These are phyloP conservation scores for Drosophila nr. perissopoda DNA, from an alignment of 2,888 invertebrate genomes.

Conservation along the genomic window DNA sequence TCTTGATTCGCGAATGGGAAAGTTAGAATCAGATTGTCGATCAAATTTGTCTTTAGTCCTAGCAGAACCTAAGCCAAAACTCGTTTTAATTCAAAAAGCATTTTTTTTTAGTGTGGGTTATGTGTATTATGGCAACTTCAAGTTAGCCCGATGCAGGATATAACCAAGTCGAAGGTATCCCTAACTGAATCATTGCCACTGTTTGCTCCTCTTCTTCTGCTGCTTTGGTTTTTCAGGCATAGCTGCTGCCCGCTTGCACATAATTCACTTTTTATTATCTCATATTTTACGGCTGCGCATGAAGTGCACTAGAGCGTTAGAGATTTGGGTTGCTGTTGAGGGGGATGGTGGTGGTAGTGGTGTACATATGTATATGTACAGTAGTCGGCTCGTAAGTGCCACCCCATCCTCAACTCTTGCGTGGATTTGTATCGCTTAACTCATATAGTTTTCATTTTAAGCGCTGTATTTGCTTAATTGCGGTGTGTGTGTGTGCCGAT, in stretches of 20 bases:
- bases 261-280: slow-evolving; percentile 79
- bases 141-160: slow-evolving; percentile 3
- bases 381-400: slow-evolving; percentile 36
- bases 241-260: slow-evolving; percentile 57
- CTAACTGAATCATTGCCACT: slow-evolving; percentile 5
- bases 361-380: slow-evolving; percentile 1
- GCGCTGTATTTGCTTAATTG: slow-evolving; percentile 71
- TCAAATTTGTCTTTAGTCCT: background rate
- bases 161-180: background rate
- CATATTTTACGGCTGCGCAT: slow-evolving; percentile 68
- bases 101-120: background rate
- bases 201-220: slow-evolving; percentile 14
- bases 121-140: background rate
- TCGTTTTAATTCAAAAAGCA: background rate
- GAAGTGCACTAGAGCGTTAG: slow-evolving; percentile 39
- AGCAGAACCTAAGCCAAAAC: background rate
- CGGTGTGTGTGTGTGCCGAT: slow-evolving; percentile 43
- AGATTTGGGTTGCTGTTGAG: background rate
- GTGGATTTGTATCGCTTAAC: slow-evolving; percentile 62
- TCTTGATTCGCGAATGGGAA: background rate
- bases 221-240: slow-evolving; percentile 18
- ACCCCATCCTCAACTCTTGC: background rate
- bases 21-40: background rate
- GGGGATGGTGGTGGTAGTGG: background rate
- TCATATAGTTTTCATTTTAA: slow-evolving; percentile 70